Evolutionary conservation across 2,888 invertebrate genomes (phyloP).

Genomic region (Callinectes sapidus): DNA sequence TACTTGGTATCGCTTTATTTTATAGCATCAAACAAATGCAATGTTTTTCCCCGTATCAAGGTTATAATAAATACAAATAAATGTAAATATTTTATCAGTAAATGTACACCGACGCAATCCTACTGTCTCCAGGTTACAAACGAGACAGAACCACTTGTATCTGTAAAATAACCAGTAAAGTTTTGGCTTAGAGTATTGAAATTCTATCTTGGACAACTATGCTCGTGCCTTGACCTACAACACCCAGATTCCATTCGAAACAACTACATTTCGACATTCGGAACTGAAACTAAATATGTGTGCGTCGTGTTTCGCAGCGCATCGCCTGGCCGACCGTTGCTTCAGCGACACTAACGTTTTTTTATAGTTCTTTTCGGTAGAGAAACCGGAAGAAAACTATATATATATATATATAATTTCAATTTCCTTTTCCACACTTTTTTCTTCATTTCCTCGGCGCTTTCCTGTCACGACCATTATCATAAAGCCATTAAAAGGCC

Average conservation of each 20-base stretch:
- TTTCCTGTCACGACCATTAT: conserved; percentile 65
- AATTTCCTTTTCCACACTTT: conserved; percentile 54
- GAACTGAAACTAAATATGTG: conserved; percentile 12
- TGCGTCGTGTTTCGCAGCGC: conserved; percentile 11
- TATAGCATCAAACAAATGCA: background rate
- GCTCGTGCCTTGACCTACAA: background rate
- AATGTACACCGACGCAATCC: conserved; percentile 1
- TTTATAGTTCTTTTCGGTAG: background rate
- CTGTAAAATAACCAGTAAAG: conserved; percentile 12
- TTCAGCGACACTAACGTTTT: background rate
- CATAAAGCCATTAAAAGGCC: conserved; percentile 69
- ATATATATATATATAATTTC: conserved; percentile 55
- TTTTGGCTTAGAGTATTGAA: conserved; percentile 17
- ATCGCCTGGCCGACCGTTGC: background rate
- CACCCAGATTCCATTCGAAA: background rate
- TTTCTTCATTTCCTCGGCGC: conserved; percentile 49
- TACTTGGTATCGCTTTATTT: background rate
- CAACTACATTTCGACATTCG: conserved; percentile 3
- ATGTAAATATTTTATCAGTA: background rate
- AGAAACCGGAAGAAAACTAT: background rate
- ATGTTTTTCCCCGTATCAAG: background rate
- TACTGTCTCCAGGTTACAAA: conserved; percentile 10
- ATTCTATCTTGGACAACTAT: conserved; percentile 21
- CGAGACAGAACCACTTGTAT: conserved; percentile 21
- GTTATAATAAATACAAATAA: background rate